Evolutionary conservation across 2,888 invertebrate species (phyloP), one percentile per base, ranked within the genome.

Genomic region (Rhingia rostrata): DNA sequence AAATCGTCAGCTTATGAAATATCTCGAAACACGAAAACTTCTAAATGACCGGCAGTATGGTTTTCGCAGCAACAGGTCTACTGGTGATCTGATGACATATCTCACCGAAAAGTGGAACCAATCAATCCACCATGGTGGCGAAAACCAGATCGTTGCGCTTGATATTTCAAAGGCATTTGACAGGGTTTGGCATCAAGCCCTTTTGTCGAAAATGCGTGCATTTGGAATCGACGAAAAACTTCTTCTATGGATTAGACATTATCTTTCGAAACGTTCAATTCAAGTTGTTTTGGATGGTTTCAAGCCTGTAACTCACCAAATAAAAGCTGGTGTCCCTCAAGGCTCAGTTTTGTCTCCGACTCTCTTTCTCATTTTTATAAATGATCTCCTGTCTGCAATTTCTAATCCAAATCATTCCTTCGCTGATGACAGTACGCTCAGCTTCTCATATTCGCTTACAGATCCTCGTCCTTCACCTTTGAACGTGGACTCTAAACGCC

Each of bases 361-460:
- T 22, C 30, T 51, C 51, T 51, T 51, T 51, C 51, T 51, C 51
- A 51, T 51, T 51, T 51, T 51, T 51, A 51, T 51, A 51, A 51
- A 51, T 51, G 51, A 51, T 51, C 22, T 51, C 30, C 30, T 51
- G 30, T 51, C 51, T 30, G 51, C 22, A 22, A 22, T 2, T 22
- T 22, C 22, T 22, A 22, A 22, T 22, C 22, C 22, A 22, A 22
- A 2, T 7, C 30, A 51, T 30, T 22, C 51, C 51, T 51, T 51
- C 30, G 51, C 51, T 30, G 51, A 51, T 30, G 51, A 51, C 51
- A 51, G 51, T 30, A 51, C 51, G 2, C 51, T 51, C 30, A 30
- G 51, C 30, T 51, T 51, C 7, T 30, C 30, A 51, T 51, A 51
- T 30, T 51, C 51, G 51, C 7, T 51, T 41, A 3, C 9, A 10